Percentiles rank a stretch among this genome's conserved stretches.
phyloP scores from a whole-genome alignment of 2,888 invertebrate genomes.

The Acanthopleura granulata region DNA sequence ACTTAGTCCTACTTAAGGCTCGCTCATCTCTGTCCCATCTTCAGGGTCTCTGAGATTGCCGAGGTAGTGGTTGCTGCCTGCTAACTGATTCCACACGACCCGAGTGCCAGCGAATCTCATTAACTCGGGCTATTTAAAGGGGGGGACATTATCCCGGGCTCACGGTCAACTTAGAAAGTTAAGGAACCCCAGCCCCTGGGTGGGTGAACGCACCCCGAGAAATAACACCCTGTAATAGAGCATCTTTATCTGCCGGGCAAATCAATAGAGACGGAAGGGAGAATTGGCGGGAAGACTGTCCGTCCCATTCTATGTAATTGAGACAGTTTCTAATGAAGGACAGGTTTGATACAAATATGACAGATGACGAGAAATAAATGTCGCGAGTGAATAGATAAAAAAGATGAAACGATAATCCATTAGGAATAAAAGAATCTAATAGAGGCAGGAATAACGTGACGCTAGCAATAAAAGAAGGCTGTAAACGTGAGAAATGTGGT shows the following conservation, averaged over 20 bases:
- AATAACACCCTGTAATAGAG: not conserved
- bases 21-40: not conserved
- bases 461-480: too few relatives aligned
- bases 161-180: not conserved
- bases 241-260: not conserved
- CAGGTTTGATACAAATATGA: too few relatives aligned
- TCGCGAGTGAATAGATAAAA: too few relatives aligned
- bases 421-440: too few relatives aligned
- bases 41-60: not conserved
- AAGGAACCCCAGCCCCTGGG: not conserved
- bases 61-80: too few relatives aligned
- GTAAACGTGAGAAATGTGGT: too few relatives aligned
- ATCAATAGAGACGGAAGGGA: not conserved
- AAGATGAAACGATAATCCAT: too few relatives aligned
- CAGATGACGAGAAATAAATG: too few relatives aligned
- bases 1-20: slow-evolving; percentile 6
- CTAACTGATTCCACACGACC: not conserved
- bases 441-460: too few relatives aligned
- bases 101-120: not conserved
- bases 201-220: not conserved
- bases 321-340: too few relatives aligned
- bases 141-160: not conserved
- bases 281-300: too few relatives aligned
- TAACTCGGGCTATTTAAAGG: not conserved
- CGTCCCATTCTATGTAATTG: too few relatives aligned